Evolutionary conservation across 2,113 vertebrate genomes (phyloP).

Genomic region (Gyps fulvus): DNA sequence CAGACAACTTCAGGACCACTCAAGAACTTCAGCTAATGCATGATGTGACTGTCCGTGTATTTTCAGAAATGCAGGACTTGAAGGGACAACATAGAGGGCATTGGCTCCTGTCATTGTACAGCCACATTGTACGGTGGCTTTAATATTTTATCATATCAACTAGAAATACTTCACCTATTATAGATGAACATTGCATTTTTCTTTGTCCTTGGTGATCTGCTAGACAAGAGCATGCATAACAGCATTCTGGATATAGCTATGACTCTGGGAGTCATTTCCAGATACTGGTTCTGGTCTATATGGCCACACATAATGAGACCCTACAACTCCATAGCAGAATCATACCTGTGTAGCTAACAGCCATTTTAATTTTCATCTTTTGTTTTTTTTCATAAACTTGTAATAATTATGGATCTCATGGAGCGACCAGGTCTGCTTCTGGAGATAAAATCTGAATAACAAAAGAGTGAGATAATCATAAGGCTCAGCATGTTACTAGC

Average conservation of each 20-base stretch:
- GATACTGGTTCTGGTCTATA: neutral
- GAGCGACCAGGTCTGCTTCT: neutral
- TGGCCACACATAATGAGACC: rapidly evolving
- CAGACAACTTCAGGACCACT: neutral
- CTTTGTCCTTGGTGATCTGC: neutral
- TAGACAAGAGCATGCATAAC: neutral
- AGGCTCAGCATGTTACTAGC: neutral
- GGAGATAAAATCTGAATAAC: neutral
- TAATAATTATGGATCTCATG: neutral
- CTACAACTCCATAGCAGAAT: neutral
- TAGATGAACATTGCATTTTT: neutral
- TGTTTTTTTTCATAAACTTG: neutral
- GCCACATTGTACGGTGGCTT: neutral
- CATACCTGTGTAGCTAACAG: neutral
- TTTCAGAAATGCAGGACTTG: neutral
- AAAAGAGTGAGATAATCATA: neutral
- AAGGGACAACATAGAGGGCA: neutral
- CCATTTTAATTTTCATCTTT: neutral
- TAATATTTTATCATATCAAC: neutral
- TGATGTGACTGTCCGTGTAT: neutral
- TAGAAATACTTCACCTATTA: neutral
- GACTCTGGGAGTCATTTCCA: neutral
- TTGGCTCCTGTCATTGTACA: neutral
- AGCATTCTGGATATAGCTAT: neutral
- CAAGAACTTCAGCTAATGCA: neutral